Evolutionary conservation across 2,888 invertebrate genomes (phyloP).

Genomic region (Epinotia ramella): DNA sequence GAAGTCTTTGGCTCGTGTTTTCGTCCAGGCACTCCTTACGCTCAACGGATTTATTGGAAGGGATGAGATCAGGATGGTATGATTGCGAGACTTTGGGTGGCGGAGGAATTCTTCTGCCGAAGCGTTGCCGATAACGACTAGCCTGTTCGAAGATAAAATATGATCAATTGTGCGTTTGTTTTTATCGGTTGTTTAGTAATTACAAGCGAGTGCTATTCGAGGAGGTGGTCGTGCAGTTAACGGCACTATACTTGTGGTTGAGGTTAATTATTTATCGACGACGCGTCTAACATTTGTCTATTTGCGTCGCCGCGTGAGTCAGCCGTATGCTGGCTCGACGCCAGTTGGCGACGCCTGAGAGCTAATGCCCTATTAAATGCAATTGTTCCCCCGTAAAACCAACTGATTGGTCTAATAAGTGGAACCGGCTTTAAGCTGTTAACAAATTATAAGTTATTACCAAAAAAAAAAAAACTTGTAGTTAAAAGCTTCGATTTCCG

Average conservation of each 20-base stretch:
- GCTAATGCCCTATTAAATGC: conserved; percentile 71
- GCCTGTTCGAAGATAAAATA: conserved; percentile 80
- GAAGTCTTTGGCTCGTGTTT: conserved; percentile 62
- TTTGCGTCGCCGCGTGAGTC: conserved; percentile 67
- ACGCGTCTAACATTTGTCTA: conserved; percentile 52
- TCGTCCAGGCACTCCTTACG: conserved; percentile 61
- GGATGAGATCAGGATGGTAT: conserved; percentile 67
- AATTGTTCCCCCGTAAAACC: conserved; percentile 65
- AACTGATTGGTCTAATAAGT: conserved; percentile 59
- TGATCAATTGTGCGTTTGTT: conserved; percentile 49
- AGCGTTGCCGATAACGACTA: conserved; percentile 78
- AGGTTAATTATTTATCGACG: conserved; percentile 54
- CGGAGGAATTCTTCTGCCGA: conserved; percentile 71
- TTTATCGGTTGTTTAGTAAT: conserved; percentile 5
- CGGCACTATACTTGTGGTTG: conserved; percentile 27
- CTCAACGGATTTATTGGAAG: conserved; percentile 56
- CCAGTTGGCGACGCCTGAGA: conserved; percentile 66
- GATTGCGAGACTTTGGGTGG: conserved; percentile 65
- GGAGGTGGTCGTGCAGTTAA: conserved; percentile 28
- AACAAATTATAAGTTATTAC: conserved; percentile 55
- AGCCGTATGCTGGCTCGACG: conserved; percentile 63
- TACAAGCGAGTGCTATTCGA: conserved; percentile 18
- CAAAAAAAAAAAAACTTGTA: conserved; percentile 42
- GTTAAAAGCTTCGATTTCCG: neutral
- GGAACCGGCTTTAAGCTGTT: conserved; percentile 56